Conservation (phyloP, 2,797 vertebrate genomes). For the Margarornis squamiger region DNA sequence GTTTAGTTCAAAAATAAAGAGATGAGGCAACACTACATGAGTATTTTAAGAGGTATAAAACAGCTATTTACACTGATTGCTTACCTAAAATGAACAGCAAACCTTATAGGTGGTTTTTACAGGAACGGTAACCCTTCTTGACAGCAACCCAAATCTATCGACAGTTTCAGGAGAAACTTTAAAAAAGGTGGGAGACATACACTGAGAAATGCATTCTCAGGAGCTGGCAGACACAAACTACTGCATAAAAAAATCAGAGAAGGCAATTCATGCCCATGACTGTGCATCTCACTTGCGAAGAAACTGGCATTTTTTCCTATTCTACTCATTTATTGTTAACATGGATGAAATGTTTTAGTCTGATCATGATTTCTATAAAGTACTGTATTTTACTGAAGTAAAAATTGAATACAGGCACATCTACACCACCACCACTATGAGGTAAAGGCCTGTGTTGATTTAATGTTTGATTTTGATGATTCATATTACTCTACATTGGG, state of each 20-base stretch:
- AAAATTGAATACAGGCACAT: not conserved
- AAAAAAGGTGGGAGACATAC: not conserved
- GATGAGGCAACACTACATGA: not conserved
- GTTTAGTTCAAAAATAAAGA: slow-evolving; percentile 17
- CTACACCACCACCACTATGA: not conserved
- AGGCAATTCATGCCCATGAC: not conserved
- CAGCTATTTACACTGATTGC: not conserved
- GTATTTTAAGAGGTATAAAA: not conserved
- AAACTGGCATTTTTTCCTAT: not conserved
- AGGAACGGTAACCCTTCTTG: not conserved
- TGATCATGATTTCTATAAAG: not conserved
- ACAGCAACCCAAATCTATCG: not conserved
- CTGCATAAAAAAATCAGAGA: not conserved
- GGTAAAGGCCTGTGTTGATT: not conserved
- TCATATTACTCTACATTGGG: not conserved
- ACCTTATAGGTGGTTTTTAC: not conserved
- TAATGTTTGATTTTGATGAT: not conserved
- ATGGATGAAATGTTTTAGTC: not conserved
- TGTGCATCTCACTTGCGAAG: not conserved
- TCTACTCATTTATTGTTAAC: not conserved
- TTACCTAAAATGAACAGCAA: not conserved
- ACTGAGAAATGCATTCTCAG: not conserved
- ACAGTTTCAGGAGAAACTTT: not conserved
- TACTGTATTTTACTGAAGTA: not conserved
- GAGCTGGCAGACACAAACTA: not conserved